Evolutionary conservation across 2,888 invertebrate genomes (phyloP), one percentile per base, ranked within the genome.

Genomic region (Galerucella pusilla): DNA sequence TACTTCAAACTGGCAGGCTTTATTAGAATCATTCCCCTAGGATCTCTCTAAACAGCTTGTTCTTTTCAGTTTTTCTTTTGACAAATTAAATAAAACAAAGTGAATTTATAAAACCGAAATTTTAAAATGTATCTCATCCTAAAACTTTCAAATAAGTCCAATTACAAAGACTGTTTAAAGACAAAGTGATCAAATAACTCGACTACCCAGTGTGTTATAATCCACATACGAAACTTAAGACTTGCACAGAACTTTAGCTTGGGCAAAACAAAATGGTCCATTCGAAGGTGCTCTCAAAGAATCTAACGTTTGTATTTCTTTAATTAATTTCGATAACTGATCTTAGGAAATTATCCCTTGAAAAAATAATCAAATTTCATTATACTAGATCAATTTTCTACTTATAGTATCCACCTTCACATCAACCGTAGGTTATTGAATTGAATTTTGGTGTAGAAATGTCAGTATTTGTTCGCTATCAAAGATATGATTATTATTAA

Each of bases 251-350:
- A 60, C 49, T 57, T 65, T 72, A 72, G 59, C 66, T 64, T 72
- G 66, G 71, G 66, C 66, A 66, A 66, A 71, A 71, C 66, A 49
- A 66, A 71, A 71, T 66, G 71, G 71, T 71, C 71, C 71, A 71
- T 66, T 46, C 57, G 45, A 66, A 71, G 72, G 72, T 72, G 72
- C 72, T 72, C 72, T 67, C 59, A 67, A 60, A 70, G 57, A 60
- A 71, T 66, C 20, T 59, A 46, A 57, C 35, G 49, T 46, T 69
- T 69, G 25, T 69, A 45, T 59, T 68, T 68, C 46, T 60, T 59
- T 60, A 20, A 57, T 57, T 68, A n/a, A 20, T 68, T 42, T 14
- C 16, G n/a, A 57, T 52, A 46, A 59, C 16, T 42, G 42, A 57
- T 45, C 11, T 28, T 63, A 61, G 20, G 25, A 63, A 49, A 45